These are phyloP conservation scores for Nephrocerus scutellatus DNA, from an alignment of 2,888 invertebrate genomes.

Conservation along the genomic window DNA sequence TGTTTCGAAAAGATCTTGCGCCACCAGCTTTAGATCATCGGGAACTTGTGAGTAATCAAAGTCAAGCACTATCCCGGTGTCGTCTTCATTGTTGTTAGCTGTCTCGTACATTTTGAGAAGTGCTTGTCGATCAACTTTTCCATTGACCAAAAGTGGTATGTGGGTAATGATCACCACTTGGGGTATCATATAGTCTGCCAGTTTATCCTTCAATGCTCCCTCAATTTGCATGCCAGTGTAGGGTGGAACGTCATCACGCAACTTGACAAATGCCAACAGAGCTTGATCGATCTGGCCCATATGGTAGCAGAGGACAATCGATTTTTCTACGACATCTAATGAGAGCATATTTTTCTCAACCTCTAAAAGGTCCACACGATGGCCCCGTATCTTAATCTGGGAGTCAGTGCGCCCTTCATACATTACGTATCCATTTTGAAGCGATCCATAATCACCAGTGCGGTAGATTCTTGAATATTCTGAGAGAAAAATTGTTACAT, in stretches of 20 bases:
- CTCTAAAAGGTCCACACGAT: constrained; percentile 77
- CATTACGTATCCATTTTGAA: constrained; percentile 57
- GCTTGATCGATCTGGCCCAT: constrained; percentile 66
- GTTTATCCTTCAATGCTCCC: constrained; percentile 53
- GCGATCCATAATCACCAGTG: constrained; percentile 76
- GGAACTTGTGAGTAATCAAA: constrained; percentile 62
- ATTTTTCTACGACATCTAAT: constrained; percentile 63
- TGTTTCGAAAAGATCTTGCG: constrained; percentile 65
- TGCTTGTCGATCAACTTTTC: constrained; percentile 77
- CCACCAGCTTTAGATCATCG: constrained; percentile 54
- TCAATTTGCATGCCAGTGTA: constrained; percentile 58
- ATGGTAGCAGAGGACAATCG: constrained; percentile 71
- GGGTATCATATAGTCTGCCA: constrained; percentile 75
- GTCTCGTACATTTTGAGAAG: constrained; percentile 68
- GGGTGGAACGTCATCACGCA: constrained; percentile 47
- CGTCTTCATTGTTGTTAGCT: constrained; percentile 54
- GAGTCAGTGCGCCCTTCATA: constrained; percentile 81
- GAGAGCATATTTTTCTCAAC: constrained; percentile 66
- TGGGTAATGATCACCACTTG: constrained; percentile 65
- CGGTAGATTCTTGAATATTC: constrained; percentile 68
- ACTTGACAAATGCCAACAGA: constrained; percentile 62
- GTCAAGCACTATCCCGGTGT: constrained; percentile 52
- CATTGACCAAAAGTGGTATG: constrained; percentile 77
- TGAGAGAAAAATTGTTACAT: constrained; percentile 37
- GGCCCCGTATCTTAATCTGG: constrained; percentile 79